Base-by-base conservation (phyloP, 2,797 vertebrate genomes). In the Chaetodon trifasciatus region DNA sequence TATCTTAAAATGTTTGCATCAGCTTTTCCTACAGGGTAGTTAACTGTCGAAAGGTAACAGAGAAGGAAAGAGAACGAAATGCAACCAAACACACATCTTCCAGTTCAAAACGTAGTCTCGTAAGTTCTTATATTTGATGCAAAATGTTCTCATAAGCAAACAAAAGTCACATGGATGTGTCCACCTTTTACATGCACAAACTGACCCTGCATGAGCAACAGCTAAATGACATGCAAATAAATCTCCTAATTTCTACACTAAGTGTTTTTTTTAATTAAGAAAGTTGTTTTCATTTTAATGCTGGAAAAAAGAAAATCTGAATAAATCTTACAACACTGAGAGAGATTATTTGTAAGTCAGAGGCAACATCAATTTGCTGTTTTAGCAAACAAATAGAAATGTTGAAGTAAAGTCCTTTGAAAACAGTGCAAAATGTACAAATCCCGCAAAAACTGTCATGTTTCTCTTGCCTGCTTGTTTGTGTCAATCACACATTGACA, bases 321-420 rank as follows among this genome's bases (percentile, higher is more conserved):
- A n/a, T 23, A 46, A 47, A 71, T 60, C 17, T 23, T 28, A 15
- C 8, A 76, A 44, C n/a, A 71, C 3, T 5, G 1, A 11, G 6
- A 32, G 23, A 76, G 15, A 80, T 50, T 74, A 62, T 57, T 68
- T 56, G 39, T 35, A 77, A 81, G 11, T 72, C 55, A 74, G 71
- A 47, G 23, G 5, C 24, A 74, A 53, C 23, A 47, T 13, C 13
- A 62, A 53, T 69, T 68, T 85, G 23, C 3, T 46, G 21, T 66
- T 79, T 69, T 8, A 72, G 21, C 35, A 56, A 84, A 74, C 44
- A 73, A 76, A 73, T 46, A 61, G 1, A 70, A 62, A 71, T 39
- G 2, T 49, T 74, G 11, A 37, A 40, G 1, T 35, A 17, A 53
- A n/a, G 55, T 46, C 16, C 4, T 50, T 35, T 44, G 2, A 44